A percentile compares a stretch with the other conserved stretches of the same genome.
These are phyloP conservation scores for Lysandra coridon DNA, from an alignment of 2,888 invertebrate genomes.

Conservation along the genomic window DNA sequence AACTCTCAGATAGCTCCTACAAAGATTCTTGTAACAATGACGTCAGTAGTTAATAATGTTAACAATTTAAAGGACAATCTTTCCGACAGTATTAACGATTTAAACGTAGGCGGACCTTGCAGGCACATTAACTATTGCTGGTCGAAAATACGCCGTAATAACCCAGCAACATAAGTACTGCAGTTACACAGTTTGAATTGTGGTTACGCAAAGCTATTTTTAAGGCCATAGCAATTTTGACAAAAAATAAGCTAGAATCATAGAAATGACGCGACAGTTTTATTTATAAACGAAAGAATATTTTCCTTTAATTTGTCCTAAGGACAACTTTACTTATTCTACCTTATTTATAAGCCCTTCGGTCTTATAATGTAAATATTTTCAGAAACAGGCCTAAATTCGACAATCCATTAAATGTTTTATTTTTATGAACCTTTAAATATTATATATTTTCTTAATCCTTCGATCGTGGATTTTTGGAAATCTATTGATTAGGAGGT, in stretches of 20 bases:
- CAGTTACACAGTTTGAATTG: not conserved
- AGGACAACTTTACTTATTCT: too few relatives aligned
- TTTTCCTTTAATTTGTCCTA: too few relatives aligned
- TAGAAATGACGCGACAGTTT: not conserved
- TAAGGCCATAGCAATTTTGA: not conserved
- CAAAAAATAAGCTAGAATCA: not conserved
- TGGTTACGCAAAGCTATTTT: not conserved
- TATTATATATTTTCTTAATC: too few relatives aligned
- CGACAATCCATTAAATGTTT: too few relatives aligned
- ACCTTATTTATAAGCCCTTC: too few relatives aligned
- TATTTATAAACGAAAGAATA: not conserved
- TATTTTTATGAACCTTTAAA: too few relatives aligned
- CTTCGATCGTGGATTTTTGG: too few relatives aligned
- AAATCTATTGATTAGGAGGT: too few relatives aligned
- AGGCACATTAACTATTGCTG: not conserved
- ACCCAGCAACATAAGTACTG: not conserved
- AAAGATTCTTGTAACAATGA: not conserved
- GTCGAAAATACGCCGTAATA: not conserved
- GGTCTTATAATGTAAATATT: too few relatives aligned
- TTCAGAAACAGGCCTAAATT: too few relatives aligned
- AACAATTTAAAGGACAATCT: not conserved
- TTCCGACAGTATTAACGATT: not conserved
- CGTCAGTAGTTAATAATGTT: not conserved
- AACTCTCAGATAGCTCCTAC: not conserved
- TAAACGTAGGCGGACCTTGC: constrained; percentile 8